phyloP scores from a whole-genome alignment of 2,797 vertebrate genomes.

The Intellagama lesueurii region DNA sequence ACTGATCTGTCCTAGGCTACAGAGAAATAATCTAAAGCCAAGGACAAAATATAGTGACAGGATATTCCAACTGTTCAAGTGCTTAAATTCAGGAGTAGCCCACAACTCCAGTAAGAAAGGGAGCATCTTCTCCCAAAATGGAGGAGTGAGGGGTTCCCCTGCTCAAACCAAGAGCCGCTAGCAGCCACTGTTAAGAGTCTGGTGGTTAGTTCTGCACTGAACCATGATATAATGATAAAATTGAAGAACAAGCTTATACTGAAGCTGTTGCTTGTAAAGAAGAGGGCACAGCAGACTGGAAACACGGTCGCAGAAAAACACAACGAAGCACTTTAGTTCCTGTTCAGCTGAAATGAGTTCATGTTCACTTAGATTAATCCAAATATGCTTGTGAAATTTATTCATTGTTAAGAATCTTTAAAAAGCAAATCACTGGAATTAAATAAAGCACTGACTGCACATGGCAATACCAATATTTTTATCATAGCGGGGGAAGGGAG shows the following conservation, averaged over 20 bases:
- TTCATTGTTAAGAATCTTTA: conserved; percentile 23
- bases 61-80: too few species aligned
- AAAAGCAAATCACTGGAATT: conserved; percentile 35
- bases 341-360: background rate
- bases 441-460: conserved; percentile 11
- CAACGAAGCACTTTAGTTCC: background rate
- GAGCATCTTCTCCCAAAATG: too few species aligned
- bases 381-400: background rate
- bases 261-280: background rate
- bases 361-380: conserved; percentile 3
- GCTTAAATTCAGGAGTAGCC: too few species aligned
- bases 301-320: background rate
- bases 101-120: too few species aligned
- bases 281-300: background rate
- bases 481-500: conserved; percentile 32
- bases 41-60: too few species aligned
- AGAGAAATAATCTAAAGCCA: too few species aligned
- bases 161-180: too few species aligned
- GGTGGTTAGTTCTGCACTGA: background rate
- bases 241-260: background rate
- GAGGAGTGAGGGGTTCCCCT: too few species aligned
- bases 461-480: conserved; percentile 26
- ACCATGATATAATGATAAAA: background rate
- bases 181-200: too few species aligned
- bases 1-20: too few species aligned